Base-by-base conservation (phyloP, 2,888 invertebrate species). In the Platycheirus albimanus region DNA sequence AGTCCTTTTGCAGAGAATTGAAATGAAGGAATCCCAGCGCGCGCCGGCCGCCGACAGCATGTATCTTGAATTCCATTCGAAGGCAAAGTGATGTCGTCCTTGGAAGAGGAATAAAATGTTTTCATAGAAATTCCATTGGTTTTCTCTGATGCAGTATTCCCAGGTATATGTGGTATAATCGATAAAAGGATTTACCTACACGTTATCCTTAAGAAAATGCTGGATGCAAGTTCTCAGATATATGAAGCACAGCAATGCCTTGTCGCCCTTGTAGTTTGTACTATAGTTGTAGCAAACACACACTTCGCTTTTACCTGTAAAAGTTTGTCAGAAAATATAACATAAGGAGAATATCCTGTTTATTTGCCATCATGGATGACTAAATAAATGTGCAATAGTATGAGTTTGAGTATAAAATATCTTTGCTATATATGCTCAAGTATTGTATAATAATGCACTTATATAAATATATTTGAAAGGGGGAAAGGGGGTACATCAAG, bases 81-180 rank as follows among this genome's bases (percentile, higher is more conserved):
- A 41, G 38, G 6, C 13, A 56, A 38, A 38, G 11, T n/a, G 6
- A 24, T 41, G 5, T 7, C 15, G 13, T 13, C 20, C 41, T 24
- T 36, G 3, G 8, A 3, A n/a, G 20, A 54, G n/a, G n/a, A 54
- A n/a, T 17, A 8, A 17, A 36, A 33, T 54, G 33, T 54, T 36
- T 19, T 54, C n/a, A 10, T 5, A 38, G 4, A 56, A 41, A 20
- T 56, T 56, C 24, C 38, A 36, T 56, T 13, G 20, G n/a, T 19
- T n/a, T 19, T 24, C 28, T 20, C 13, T 13, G 1, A 20, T 3
- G 24, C n/a, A n/a, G n/a, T n/a, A n/a, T n/a, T n/a, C n/a, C n/a
- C n/a, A n/a, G n/a, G n/a, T n/a, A n/a, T n/a, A n/a, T 24, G 24
- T 24, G 5, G 13, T 10, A 56, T 38, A 7, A 24, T 38, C 5